These are phyloP conservation scores for Biston betularia DNA, from an alignment of 2,888 invertebrate genomes.

Conservation along the genomic window DNA sequence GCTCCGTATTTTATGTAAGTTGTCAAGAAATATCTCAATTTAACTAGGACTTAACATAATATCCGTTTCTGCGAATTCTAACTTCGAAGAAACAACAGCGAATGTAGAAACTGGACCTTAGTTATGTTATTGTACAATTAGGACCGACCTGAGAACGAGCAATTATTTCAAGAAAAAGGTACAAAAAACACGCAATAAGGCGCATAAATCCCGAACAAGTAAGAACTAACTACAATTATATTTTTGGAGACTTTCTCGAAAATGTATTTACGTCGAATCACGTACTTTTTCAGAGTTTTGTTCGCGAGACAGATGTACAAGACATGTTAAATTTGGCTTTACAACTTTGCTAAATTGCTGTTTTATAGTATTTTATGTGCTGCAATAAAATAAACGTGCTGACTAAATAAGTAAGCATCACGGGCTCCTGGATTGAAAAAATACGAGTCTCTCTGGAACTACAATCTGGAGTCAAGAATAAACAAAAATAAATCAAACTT, in stretches of 20 bases:
- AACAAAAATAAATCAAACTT: too few species aligned
- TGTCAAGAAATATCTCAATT: neutral
- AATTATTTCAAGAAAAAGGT: conserved; percentile 18
- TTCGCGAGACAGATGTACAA: conserved; percentile 19
- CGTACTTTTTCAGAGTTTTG: conserved; percentile 28
- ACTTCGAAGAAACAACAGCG: conserved; percentile 5
- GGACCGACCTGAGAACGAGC: conserved; percentile 7
- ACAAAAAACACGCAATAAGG: conserved; percentile 6
- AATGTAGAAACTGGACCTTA: neutral
- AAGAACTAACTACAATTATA: conserved; percentile 4
- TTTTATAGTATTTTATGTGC: conserved; percentile 1
- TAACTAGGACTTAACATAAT: conserved; percentile 1
- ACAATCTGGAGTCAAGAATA: neutral
- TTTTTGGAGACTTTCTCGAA: conserved; percentile 15
- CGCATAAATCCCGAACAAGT: conserved; percentile 22
- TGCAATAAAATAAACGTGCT: neutral
- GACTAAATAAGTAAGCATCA: too few species aligned
- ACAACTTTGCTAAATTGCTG: conserved; percentile 3
- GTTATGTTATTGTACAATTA: conserved; percentile 17
- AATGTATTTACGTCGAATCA: conserved; percentile 23
- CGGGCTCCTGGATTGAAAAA: too few species aligned
- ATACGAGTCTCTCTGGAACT: neutral
- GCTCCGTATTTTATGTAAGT: too few species aligned
- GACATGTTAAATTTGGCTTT: conserved; percentile 1
- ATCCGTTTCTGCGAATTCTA: neutral